These are phyloP conservation scores for Tanytarsus gracilentus DNA, from an alignment of 2,888 invertebrate species.

Conservation along the genomic window DNA sequence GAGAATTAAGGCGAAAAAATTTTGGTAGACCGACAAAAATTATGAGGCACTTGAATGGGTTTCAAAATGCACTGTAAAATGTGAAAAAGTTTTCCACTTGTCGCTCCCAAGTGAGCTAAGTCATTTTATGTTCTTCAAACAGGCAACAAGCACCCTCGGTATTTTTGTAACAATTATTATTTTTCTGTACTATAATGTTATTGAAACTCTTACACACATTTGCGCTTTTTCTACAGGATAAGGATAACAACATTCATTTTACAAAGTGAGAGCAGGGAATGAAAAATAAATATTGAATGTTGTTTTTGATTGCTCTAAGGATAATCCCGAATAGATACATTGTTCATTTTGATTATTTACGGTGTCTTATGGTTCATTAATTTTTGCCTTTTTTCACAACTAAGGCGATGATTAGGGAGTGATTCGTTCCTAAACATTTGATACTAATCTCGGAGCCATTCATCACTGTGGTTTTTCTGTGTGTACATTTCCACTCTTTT, in stretches of 20 bases:
- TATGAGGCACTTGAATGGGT: too few species aligned
- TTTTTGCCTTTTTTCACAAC: background rate
- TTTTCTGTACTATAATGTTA: slow-evolving; percentile 22
- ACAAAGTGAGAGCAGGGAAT: slow-evolving; percentile 18
- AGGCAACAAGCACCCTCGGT: background rate
- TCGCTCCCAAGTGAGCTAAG: slow-evolving; percentile 40
- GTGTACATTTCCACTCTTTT: too few species aligned
- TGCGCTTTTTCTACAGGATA: background rate
- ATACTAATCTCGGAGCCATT: too few species aligned
- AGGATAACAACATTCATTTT: slow-evolving; percentile 8
- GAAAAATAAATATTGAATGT: slow-evolving; percentile 29
- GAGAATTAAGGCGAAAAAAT: background rate
- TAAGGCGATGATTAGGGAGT: too few species aligned
- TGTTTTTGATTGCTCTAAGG: slow-evolving; percentile 26
- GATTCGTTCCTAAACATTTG: too few species aligned
- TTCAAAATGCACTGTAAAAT: too few species aligned
- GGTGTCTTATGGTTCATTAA: slow-evolving; percentile 29
- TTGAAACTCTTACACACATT: background rate
- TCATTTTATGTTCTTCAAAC: too few species aligned
- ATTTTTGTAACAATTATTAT: slow-evolving; percentile 19
- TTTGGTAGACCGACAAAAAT: slow-evolving; percentile 39
- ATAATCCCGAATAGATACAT: slow-evolving; percentile 18
- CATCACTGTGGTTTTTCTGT: background rate
- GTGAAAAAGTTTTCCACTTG: slow-evolving; percentile 24
- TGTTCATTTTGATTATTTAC: slow-evolving; percentile 27